Percentiles rank a stretch among this genome's conserved stretches.
Conservation (phyloP, 2,113 vertebrate genomes). For the Platysternon megacephalum region DNA sequence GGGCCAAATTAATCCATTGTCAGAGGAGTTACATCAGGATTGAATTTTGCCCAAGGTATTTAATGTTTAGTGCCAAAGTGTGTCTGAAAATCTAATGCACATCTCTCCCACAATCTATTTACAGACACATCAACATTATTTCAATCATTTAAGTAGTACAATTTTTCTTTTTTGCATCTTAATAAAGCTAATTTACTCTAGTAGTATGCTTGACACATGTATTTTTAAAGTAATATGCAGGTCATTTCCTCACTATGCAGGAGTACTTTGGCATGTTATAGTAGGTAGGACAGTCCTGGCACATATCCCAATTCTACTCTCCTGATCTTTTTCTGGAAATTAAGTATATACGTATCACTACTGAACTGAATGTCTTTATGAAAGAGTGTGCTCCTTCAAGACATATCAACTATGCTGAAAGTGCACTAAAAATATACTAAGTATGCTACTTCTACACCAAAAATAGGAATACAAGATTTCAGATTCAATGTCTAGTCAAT, state of each 20-base stretch:
- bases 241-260: neutral
- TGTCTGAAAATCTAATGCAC: constrained; percentile 24
- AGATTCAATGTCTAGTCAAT: neutral
- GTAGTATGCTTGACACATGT: neutral
- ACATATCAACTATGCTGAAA: neutral
- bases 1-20: neutral
- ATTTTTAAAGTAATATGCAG: neutral
- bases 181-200: constrained; percentile 25
- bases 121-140: constrained; percentile 24
- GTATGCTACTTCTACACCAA: neutral
- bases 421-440: neutral
- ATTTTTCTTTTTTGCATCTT: constrained; percentile 21
- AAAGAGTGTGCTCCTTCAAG: constrained; percentile 35
- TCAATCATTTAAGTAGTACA: neutral
- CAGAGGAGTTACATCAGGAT: neutral
- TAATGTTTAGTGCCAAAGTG: constrained; percentile 8
- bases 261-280: neutral
- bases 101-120: constrained; percentile 15
- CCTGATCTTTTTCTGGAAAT: constrained; percentile 3
- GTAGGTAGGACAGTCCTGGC: neutral
- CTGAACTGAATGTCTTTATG: neutral
- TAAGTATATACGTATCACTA: constrained; percentile 5
- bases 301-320: neutral
- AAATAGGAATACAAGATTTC: neutral
- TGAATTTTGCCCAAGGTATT: constrained; percentile 15